Evolutionary conservation across 2,888 invertebrate species (phyloP).

Genomic region (Microctonus brassicae): DNA sequence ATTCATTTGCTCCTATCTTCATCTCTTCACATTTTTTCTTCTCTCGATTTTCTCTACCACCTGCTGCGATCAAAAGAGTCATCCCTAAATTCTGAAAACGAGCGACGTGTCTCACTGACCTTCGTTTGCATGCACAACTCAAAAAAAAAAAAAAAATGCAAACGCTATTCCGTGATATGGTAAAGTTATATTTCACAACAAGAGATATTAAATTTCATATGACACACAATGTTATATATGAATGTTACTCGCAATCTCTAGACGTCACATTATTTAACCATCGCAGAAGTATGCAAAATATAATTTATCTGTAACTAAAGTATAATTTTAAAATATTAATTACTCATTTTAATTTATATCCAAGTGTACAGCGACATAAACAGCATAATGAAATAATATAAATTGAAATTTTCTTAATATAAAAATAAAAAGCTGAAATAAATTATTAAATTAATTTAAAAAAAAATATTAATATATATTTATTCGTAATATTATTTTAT

Average conservation of each 20-base stretch:
- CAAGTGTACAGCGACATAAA: too few relatives aligned
- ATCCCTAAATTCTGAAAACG: conserved; percentile 4
- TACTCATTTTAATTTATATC: too few relatives aligned
- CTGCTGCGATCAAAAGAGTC: background rate
- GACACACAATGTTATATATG: background rate
- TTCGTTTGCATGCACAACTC: background rate
- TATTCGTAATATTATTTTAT: too few relatives aligned
- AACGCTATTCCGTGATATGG: background rate
- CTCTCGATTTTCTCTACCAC: background rate
- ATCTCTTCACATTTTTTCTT: background rate
- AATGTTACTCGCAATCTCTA: background rate
- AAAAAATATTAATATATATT: too few relatives aligned
- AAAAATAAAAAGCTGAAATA: too few relatives aligned
- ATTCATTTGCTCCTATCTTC: background rate
- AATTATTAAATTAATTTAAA: too few relatives aligned
- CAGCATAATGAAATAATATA: too few relatives aligned
- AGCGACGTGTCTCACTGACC: conserved; percentile 6
- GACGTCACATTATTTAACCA: background rate
- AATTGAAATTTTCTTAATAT: too few relatives aligned
- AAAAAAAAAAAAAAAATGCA: conserved; percentile 15
- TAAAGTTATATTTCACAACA: conserved; percentile 20
- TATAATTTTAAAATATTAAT: too few relatives aligned
- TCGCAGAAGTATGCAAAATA: background rate
- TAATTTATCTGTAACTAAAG: background rate
- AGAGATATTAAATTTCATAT: background rate